phyloP scores from a whole-genome alignment of 2,888 invertebrate species.

The Teleogryllus oceanicus region DNA sequence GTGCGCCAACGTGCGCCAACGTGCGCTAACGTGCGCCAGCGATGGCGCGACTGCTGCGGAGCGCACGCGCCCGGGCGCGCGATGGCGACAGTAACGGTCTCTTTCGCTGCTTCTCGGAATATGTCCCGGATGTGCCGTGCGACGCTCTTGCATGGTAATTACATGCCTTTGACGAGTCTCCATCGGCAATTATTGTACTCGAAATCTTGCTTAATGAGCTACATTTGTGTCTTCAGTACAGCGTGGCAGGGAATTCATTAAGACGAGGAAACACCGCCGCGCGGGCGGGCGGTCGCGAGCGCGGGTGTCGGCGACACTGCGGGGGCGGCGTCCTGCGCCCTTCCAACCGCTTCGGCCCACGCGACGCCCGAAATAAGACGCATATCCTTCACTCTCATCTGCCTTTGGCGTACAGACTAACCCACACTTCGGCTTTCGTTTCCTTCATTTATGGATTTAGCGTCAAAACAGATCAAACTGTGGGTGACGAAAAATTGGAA shows the following conservation, averaged over 20 bases:
- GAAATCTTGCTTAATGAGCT: conserved; percentile 2
- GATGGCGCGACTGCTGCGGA: no score
- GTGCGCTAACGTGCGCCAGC: no score
- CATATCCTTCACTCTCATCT: no score
- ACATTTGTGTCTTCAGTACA: conserved; percentile 1
- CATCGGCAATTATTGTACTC: background rate
- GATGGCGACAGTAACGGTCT: background rate
- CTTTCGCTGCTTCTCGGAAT: conserved; percentile 18
- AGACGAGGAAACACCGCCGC: background rate
- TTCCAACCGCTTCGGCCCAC: no score
- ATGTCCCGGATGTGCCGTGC: background rate
- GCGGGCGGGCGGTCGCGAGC: background rate
- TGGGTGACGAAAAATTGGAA: no score
- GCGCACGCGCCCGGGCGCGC: background rate
- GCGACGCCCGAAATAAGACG: no score
- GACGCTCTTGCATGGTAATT: conserved; percentile 4
- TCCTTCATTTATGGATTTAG: no score
- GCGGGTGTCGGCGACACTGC: background rate
- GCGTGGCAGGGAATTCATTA: conserved; percentile 4
- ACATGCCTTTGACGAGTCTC: background rate
- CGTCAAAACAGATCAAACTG: no score
- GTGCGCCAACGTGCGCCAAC: no score
- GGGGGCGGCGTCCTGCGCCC: background rate
- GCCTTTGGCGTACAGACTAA: no score
- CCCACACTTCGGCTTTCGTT: no score